Conservation (phyloP, 2,888 invertebrate genomes). For the Platypus cylindrus region DNA sequence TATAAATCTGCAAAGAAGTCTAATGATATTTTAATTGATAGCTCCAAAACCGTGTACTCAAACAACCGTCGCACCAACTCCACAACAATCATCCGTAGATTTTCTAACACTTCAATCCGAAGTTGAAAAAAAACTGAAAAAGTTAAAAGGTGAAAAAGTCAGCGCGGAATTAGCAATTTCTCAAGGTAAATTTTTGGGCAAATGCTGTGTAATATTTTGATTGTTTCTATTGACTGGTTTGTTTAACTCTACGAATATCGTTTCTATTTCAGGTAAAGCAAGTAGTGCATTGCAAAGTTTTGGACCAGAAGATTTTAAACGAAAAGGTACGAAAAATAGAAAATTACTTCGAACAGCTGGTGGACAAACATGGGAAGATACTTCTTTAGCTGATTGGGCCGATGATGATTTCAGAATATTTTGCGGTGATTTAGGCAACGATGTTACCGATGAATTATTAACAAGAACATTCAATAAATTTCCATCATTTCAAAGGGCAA, state of each 20-base stretch:
- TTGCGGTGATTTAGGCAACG: slow-evolving; percentile 98
- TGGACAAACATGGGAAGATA: slow-evolving; percentile 93
- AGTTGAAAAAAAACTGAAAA: slow-evolving; percentile 46
- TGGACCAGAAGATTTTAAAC: slow-evolving; percentile 40
- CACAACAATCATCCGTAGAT: slow-evolving; percentile 33
- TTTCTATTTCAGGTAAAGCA: slow-evolving; percentile 33
- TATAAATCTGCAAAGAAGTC: no score
- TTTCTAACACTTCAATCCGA: slow-evolving; percentile 43
- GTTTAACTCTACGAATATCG: background rate
- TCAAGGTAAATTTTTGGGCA: slow-evolving; percentile 33
- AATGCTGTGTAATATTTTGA: background rate
- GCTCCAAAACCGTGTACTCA: slow-evolving; percentile 22
- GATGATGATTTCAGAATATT: slow-evolving; percentile 96
- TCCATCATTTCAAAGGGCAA: slow-evolving; percentile 85
- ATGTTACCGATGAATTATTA: slow-evolving; percentile 96
- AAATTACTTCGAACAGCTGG: slow-evolving; percentile 85
- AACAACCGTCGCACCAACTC: slow-evolving; percentile 31
- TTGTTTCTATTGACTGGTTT: background rate
- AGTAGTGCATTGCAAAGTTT: slow-evolving; percentile 45
- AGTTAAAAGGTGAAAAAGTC: slow-evolving; percentile 51
- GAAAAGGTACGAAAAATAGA: slow-evolving; percentile 34
- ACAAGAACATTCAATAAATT: slow-evolving; percentile 90
- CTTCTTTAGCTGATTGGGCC: slow-evolving; percentile 89
- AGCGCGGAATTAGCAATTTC: slow-evolving; percentile 53
- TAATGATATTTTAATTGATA: background rate